Evolutionary conservation across 1,140 invertebrate species (phyloP), one percentile per base, ranked within the genome.

Genomic region (Eriocheir sinensis): DNA sequence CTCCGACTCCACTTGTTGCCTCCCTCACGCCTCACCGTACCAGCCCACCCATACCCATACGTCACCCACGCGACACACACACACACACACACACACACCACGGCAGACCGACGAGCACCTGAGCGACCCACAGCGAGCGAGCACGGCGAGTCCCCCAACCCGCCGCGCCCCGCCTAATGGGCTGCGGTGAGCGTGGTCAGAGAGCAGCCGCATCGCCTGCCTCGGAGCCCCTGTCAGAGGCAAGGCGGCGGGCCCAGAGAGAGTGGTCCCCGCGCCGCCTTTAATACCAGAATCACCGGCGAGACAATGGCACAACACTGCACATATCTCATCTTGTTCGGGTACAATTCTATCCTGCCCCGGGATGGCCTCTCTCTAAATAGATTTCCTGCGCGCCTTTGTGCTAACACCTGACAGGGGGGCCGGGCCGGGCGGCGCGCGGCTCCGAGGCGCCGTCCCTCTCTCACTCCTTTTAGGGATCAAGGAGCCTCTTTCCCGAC

Each of bases 271-370:
- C 48, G 21, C 48, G 12, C 48, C 48, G 48, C 48, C 48, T 53
- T 72, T 72, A 72, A 72, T 72, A 72, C 60, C 60, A 72, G 60
- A 72, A 72, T 72, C 60, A 72, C 21, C 60, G n/a, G 60, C 60
- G 60, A 72, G 60, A 72, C 60, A 72, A 72, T 72, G 60, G 60
- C 60, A 72, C 60, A 72, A n/a, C 60, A 72, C 60, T 72, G 60
- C 60, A 72, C 60, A 72, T 72, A 72, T 72, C 60, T 72, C 60
- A 72, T 72, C 60, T 72, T 72, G n/a, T 72, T 72, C 60, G 60
- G 60, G 60, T 72, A 72, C 60, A 72, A 72, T 72, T 72, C 60
- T 72, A 72, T 72, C 60, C 60, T n/a, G 60, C 60, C 60, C 60
- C n/a, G 60, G 60, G 60, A 72, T 72, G 60, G 60, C 60, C 60